phyloP scores from a whole-genome alignment of 2,888 invertebrate species.

The Orthonevra nobilis region DNA sequence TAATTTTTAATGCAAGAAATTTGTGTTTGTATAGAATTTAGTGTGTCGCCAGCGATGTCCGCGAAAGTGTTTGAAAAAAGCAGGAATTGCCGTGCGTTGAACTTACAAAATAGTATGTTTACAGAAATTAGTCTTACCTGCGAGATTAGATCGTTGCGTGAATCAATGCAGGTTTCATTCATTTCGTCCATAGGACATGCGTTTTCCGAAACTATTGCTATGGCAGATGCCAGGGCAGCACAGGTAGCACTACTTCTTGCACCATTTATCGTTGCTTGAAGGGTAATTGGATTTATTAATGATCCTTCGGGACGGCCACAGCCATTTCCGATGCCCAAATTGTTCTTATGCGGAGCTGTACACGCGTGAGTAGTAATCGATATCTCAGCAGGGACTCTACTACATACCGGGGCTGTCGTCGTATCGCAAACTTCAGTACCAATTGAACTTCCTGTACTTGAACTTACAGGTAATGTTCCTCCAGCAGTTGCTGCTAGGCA shows the following conservation, averaged over 20 bases:
- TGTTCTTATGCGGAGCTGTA: slow-evolving; percentile 30
- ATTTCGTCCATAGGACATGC: slow-evolving; percentile 81
- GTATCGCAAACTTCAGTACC: background rate
- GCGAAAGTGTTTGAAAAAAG: slow-evolving; percentile 62
- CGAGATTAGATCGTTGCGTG: slow-evolving; percentile 41
- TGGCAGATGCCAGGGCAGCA: slow-evolving; percentile 52
- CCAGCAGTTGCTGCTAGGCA: slow-evolving; percentile 31
- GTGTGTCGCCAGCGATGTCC: too few species aligned
- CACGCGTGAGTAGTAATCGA: slow-evolving; percentile 41
- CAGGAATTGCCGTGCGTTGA: slow-evolving; percentile 57
- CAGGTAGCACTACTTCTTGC: slow-evolving; percentile 54
- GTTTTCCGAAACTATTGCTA: slow-evolving; percentile 75
- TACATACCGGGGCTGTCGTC: background rate
- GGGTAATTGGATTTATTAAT: slow-evolving; percentile 53
- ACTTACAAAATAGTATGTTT: background rate
- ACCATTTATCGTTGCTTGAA: slow-evolving; percentile 45
- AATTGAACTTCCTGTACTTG: slow-evolving; percentile 3
- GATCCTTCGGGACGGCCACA: slow-evolving; percentile 56
- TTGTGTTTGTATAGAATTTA: too few species aligned
- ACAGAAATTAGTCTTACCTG: slow-evolving; percentile 35
- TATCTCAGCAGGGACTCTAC: slow-evolving; percentile 27
- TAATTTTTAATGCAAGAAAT: too few species aligned
- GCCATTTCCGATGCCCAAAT: slow-evolving; percentile 42
- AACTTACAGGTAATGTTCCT: slow-evolving; percentile 28
- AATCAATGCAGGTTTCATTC: slow-evolving; percentile 77